phyloP scores from a whole-genome alignment of 2,888 invertebrate genomes.

The Anarsia innoxiella region DNA sequence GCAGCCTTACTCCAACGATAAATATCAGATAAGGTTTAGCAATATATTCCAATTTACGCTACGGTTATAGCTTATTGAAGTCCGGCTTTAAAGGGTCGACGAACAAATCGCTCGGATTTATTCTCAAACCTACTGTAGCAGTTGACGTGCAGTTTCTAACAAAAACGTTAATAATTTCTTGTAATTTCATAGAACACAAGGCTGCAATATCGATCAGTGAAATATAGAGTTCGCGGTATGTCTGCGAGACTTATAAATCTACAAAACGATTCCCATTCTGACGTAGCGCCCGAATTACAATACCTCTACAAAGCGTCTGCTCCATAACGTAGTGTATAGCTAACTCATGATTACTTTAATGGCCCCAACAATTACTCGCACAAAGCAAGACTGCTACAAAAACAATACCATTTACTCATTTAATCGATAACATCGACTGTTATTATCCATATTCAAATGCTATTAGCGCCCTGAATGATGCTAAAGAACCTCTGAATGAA shows the following conservation, averaged over 20 bases:
- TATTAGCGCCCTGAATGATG: no score
- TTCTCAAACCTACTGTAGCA: no score
- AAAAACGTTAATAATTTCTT: no score
- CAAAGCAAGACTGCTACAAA: slow-evolving; percentile 3
- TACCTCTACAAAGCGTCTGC: slow-evolving; percentile 5
- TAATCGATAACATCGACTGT: slow-evolving; percentile 19
- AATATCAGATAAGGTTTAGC: slow-evolving; percentile 13
- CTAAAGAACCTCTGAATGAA: no score
- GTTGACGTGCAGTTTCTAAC: no score
- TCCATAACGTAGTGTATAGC: no score
- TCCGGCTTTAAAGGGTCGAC: slow-evolving; percentile 17
- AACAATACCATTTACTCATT: slow-evolving; percentile 12
- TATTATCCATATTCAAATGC: slow-evolving; percentile 13
- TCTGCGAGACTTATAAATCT: no score
- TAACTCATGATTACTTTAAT: slow-evolving; percentile 2
- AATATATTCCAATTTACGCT: slow-evolving; percentile 19
- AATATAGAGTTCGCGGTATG: slow-evolving; percentile 16
- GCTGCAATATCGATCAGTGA: slow-evolving; percentile 52
- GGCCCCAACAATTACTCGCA: slow-evolving; percentile 3
- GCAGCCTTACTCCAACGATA: no score
- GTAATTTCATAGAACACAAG: slow-evolving; percentile 38
- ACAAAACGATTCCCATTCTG: no score
- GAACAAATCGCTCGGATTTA: slow-evolving; percentile 15
- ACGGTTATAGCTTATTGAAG: slow-evolving; percentile 16
- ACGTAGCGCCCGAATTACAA: no score